Conservation (phyloP, 2,888 invertebrate genomes). For the Noctua janthe region DNA sequence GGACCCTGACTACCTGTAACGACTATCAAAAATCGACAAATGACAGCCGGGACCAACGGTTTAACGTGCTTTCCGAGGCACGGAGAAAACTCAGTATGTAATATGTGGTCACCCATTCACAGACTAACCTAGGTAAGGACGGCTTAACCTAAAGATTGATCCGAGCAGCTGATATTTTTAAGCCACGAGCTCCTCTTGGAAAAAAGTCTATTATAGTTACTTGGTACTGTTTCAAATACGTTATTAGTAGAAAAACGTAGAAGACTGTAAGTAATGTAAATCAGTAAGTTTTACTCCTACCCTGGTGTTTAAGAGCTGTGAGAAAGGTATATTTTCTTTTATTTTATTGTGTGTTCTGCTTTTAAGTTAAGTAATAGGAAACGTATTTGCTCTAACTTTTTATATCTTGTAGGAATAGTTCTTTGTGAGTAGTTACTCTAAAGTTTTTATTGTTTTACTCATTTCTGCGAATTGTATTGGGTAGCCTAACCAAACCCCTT, state of each 20-base stretch:
- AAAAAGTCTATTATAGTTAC: neutral
- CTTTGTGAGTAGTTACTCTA: neutral
- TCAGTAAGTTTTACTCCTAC: slow-evolving; percentile 6
- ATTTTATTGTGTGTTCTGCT: slow-evolving; percentile 17
- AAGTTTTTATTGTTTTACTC: neutral
- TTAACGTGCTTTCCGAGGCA: too few relatives aligned
- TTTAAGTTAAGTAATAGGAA: slow-evolving; percentile 8
- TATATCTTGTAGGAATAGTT: neutral
- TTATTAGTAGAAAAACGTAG: slow-evolving; percentile 1
- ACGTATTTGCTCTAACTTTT: neutral
- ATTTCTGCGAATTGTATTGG: neutral
- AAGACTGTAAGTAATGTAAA: neutral
- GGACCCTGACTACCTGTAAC: too few relatives aligned
- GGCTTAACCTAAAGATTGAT: too few relatives aligned
- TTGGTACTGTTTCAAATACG: neutral
- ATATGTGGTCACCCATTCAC: too few relatives aligned
- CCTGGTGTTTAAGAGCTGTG: slow-evolving; percentile 12
- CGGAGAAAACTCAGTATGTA: too few relatives aligned
- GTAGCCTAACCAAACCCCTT: neutral
- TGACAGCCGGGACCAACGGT: too few relatives aligned
- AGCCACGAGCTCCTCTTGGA: neutral
- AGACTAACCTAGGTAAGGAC: too few relatives aligned
- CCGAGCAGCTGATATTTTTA: too few relatives aligned
- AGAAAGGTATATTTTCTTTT: slow-evolving; percentile 21
- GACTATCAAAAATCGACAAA: too few relatives aligned